Evolutionary conservation across 2,797 vertebrate genomes (phyloP), one percentile per base, ranked within the genome.

Genomic region (Lacerta agilis): DNA sequence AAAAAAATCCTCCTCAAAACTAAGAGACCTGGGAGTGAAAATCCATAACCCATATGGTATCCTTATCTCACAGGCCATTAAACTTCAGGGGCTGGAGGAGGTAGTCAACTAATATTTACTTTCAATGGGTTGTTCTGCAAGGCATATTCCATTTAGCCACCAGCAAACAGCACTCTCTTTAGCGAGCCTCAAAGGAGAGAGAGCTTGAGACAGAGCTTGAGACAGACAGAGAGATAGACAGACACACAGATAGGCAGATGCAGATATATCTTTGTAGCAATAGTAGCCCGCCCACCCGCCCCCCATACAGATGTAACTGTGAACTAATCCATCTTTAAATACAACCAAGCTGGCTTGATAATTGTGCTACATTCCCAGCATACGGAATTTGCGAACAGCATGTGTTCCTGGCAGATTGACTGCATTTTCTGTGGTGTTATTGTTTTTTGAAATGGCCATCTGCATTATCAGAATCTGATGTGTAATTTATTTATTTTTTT

Each of bases 271-370:
- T 89, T 89, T 27, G 77, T 73, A 86, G 89, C 87, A 86, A 76
- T 86, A 77, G 73, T 80, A 82, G 86, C 33, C 33, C 33, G 33
- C 33, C 33, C n/a, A n/a, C n/a, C n/a, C n/a, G 25, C 90, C 92
- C 87, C 89, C 93, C 88, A 93, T 94, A 92, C 94, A 95, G 93
- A 94, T 93, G 92, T 93, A 94, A 87, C 78, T 90, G 90, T 89
- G 92, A 91, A 90, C 66, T 94, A 94, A 94, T 93, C 91, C 90
- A 79, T 90, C 86, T 90, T 91, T 91, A 94, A 92, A 91, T 85
- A 90, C 0, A 79, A 3, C 78, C 80, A 66, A 83, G 91, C 82
- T 86, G 88, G 73, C 89, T 82, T 90, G 88, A 90, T 90, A 90
- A 90, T 82, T 87, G 45, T 75, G 75, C 72, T 91, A 80, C 36